Base-by-base conservation (phyloP, 2,113 vertebrate genomes). In the Alces alces region DNA sequence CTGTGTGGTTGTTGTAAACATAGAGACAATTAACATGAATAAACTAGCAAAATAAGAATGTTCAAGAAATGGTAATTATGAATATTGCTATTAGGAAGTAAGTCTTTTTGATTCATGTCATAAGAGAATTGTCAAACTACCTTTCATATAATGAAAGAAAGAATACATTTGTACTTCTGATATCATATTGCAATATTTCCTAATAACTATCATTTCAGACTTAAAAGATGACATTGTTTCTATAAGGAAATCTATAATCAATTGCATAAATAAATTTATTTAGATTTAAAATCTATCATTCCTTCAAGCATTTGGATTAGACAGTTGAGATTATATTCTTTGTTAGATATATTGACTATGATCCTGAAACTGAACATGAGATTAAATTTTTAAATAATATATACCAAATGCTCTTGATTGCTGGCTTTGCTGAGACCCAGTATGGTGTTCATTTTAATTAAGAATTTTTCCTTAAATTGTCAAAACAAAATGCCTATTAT, bases 391-490 rank as follows among this genome's bases (percentile, higher is more conserved):
- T 66, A 96, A 97, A 60, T 88, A 70, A 86, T 64, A 54, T 43
- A 78, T 92, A 92, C 7, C 33, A 85, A 95, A 92, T 79, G 76
- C 1, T 87, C 70, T 79, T 13, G 21, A 80, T 86, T 94, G 66
- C 28, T 36, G 36, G 27, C 11, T 95, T 96, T 89, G 36, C 86
- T 96, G 58, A 87, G 25, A 97, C 90, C 50, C 47, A 23, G 12
- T 45, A 79, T 25, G 14, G 19, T 95, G 10, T 76, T 95, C 33
- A 88, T 95, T 95, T 95, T 30, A 97, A 94, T 95, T 95, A 92
- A 95, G 17, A 89, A 43, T n/a, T 93, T 57, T 27, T 97, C 14
- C 33, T 96, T 97, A 86, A 95, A 95, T 85, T 6, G 52, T 94
- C 61, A 96, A 96, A 98, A 97, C 54, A 79, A 84, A 47, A 76